Conservation (phyloP, 2,797 vertebrate species). For the Otolemur crassicaudatus region DNA sequence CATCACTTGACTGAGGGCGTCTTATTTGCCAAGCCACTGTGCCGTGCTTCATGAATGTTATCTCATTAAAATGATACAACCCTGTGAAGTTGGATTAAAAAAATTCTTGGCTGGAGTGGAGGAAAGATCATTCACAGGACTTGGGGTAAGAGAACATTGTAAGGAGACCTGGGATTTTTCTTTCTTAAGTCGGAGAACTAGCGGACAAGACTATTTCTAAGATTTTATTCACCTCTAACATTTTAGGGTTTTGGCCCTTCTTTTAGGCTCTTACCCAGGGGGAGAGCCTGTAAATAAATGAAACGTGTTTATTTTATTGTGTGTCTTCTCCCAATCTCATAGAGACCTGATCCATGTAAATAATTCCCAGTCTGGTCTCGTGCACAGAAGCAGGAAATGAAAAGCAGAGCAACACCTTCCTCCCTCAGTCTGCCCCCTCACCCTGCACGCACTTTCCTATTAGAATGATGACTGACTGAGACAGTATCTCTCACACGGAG, state of each 20-base stretch:
- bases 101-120: not conserved
- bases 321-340: slow-evolving; percentile 2
- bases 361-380: slow-evolving; percentile 6
- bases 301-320: not conserved
- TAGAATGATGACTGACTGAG: not conserved
- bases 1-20: not conserved
- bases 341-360: not conserved
- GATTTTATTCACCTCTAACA: not conserved
- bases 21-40: not conserved
- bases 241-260: not conserved
- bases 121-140: not conserved
- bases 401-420: not conserved
- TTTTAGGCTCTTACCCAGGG: not conserved
- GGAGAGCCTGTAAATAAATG: no score
- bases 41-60: not conserved
- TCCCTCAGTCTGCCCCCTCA: no score
- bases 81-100: not conserved
- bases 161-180: not conserved
- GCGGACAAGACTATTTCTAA: not conserved
- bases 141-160: not conserved
- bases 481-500: slow-evolving; percentile 37
- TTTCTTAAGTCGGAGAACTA: not conserved
- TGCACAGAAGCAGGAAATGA: not conserved
- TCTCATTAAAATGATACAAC: not conserved
- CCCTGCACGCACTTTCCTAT: not conserved